Conservation (phyloP, 2,888 invertebrate species). For the Drosophila atripex region DNA sequence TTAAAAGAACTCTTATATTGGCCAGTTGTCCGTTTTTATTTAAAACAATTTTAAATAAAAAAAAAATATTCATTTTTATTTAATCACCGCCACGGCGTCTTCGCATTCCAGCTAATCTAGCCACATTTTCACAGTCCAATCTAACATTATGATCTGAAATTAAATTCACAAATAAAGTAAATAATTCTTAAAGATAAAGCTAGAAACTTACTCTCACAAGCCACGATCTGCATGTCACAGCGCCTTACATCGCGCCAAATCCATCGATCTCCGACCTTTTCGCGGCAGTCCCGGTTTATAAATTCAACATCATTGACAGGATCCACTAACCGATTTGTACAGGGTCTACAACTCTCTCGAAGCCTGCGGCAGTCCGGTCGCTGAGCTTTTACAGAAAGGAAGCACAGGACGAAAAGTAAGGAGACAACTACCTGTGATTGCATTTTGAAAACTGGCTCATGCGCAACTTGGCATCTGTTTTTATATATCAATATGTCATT, state of each 20-base stretch:
- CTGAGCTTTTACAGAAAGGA: slow-evolving; percentile 5
- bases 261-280: slow-evolving; percentile 15
- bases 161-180: not conserved
- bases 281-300: slow-evolving; percentile 24
- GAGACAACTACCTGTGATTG: not conserved
- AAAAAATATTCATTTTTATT: not conserved
- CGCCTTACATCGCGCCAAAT: slow-evolving; percentile 33
- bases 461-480: not conserved
- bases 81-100: slow-evolving; percentile 7
- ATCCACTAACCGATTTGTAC: slow-evolving; percentile 17
- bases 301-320: slow-evolving; percentile 11
- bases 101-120: slow-evolving; percentile 32
- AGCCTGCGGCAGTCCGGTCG: slow-evolving; percentile 24
- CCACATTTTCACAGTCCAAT: slow-evolving; percentile 30
- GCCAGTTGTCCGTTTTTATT: too few relatives aligned
- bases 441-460: slow-evolving; percentile 17
- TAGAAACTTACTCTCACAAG: slow-evolving; percentile 26
- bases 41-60: too few relatives aligned
- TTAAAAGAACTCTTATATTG: too few relatives aligned
- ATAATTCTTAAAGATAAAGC: not conserved
- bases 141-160: slow-evolving; percentile 27
- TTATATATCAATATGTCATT: slow-evolving; percentile 1
- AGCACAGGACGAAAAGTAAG: slow-evolving; percentile 5
- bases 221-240: slow-evolving; percentile 33
- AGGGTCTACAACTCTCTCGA: slow-evolving; percentile 15